Evolutionary conservation across 2,797 vertebrate species (phyloP).

Genomic region (Hemibagrus guttatus): DNA sequence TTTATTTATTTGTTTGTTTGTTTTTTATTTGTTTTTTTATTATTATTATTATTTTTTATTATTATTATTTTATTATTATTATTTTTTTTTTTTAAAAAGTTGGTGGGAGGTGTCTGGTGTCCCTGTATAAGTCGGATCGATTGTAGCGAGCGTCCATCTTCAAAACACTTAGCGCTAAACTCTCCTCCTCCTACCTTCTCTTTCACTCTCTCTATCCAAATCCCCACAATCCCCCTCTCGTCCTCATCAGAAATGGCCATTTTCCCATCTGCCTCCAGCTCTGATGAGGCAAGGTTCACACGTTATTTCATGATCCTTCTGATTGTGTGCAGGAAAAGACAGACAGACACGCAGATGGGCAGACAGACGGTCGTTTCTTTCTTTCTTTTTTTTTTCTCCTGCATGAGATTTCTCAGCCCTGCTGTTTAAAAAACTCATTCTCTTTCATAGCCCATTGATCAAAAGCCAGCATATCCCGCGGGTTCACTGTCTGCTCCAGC

Average conservation of each 20-base stretch:
- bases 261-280: constrained; percentile 23
- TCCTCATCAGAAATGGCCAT: constrained; percentile 27
- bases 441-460: constrained; percentile 64
- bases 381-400: not conserved
- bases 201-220: not conserved
- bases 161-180: not conserved
- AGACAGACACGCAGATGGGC: constrained; percentile 18
- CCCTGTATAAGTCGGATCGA: too few species aligned
- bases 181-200: not conserved
- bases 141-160: not conserved
- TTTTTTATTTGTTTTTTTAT: too few species aligned
- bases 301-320: constrained; percentile 13
- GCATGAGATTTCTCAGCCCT: constrained; percentile 42
- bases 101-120: too few species aligned
- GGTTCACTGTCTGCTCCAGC: constrained; percentile 44
- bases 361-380: constrained; percentile 10
- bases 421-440: constrained; percentile 60
- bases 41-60: too few species aligned
- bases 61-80: too few species aligned
- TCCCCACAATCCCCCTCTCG: constrained; percentile 21
- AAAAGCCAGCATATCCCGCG: constrained; percentile 53
- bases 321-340: constrained; percentile 1
- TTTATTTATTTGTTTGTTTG: too few species aligned
- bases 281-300: constrained; percentile 27
- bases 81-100: too few species aligned